Base-by-base conservation (phyloP, 2,888 invertebrate genomes). In the Lymantria monacha region DNA sequence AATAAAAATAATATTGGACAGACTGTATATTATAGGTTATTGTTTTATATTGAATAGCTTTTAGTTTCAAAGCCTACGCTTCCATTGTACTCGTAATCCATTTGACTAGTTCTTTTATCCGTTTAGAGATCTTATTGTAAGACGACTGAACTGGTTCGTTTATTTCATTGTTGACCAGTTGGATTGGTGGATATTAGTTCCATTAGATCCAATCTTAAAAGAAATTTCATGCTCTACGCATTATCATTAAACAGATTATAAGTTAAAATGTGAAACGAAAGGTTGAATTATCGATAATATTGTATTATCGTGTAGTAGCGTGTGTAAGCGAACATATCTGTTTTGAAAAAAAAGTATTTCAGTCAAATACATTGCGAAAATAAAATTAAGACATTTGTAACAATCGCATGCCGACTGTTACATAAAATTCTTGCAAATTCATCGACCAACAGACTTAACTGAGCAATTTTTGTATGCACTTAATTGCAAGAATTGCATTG, bases 311-410 rank as follows among this genome's bases (percentile, higher is more conserved):
- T n/a, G n/a, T n/a, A n/a, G n/a, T n/a, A n/a, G n/a, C 40, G 38
- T 38, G 47, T 22, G 41, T 42, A 14, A 36, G 30, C 38, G 51
- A 43, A 55, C 51, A 45, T 61, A 50, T 42, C 36, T 30, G 49
- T 53, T n/a, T 58, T 53, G 44, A 12, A 45, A 47, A 57, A 55
- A 46, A 60, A 53, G 48, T 49, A 59, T 60, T 66, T 46, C 51
- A 51, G 1, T 61, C 44, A 56, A 55, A 49, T 22, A 42, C 42
- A 62, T 68, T 68, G 59, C 65, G 46, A 46, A 56, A 62, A 53
- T 54, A 59, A 62, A 65, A 66, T 62, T 61, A 69, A 65, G 33
- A 59, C 69, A 70, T 64, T 64, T 45, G 55, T 53, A 71, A 70
- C 70, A 72, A 70, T 69, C 55, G 62, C 49, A 44, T 31, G 53